Percentiles rank a stretch among this genome's conserved stretches.
These are phyloP conservation scores for Drosophila rellima DNA, from an alignment of 2,888 invertebrate species.

Conservation along the genomic window DNA sequence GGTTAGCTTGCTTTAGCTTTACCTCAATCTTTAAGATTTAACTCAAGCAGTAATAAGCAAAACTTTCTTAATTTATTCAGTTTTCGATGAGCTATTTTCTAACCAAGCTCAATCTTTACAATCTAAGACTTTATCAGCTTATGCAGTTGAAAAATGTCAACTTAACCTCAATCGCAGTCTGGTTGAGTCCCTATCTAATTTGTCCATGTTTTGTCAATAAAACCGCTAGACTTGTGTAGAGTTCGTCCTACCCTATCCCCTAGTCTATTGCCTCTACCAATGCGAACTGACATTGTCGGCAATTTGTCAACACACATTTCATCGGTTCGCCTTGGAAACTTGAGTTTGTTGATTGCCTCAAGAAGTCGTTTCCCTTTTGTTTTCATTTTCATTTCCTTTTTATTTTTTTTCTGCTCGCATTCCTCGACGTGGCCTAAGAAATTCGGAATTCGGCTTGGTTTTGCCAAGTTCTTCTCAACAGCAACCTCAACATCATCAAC, in stretches of 20 bases:
- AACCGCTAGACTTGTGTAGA: conserved; percentile 1
- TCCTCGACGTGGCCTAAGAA: conserved; percentile 19
- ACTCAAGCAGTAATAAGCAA: too few relatives aligned
- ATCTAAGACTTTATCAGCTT: too few relatives aligned
- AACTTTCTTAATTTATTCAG: too few relatives aligned
- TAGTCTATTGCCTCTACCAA: conserved; percentile 33
- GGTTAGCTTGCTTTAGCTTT: background rate
- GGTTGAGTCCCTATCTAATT: conserved; percentile 12
- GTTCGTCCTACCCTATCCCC: conserved; percentile 7
- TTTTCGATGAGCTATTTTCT: too few relatives aligned
- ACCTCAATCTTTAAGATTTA: background rate
- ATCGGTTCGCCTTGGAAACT: conserved; percentile 71
- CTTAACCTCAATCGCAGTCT: conserved; percentile 29
- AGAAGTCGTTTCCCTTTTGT: conserved; percentile 42
- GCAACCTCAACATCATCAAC: conserved; percentile 28
- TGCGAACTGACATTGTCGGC: conserved; percentile 43
- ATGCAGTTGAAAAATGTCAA: too few relatives aligned
- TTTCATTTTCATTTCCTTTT: conserved; percentile 10
- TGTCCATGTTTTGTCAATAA: conserved; percentile 62
- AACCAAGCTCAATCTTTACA: too few relatives aligned
- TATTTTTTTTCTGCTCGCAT: conserved; percentile 9
- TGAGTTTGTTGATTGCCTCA: conserved; percentile 72
- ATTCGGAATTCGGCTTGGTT: conserved; percentile 33
- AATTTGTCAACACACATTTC: conserved; percentile 65
- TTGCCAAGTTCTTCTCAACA: conserved; percentile 44